Evolutionary conservation across 2,113 vertebrate genomes (phyloP).

Genomic region (Laticauda colubrina): DNA sequence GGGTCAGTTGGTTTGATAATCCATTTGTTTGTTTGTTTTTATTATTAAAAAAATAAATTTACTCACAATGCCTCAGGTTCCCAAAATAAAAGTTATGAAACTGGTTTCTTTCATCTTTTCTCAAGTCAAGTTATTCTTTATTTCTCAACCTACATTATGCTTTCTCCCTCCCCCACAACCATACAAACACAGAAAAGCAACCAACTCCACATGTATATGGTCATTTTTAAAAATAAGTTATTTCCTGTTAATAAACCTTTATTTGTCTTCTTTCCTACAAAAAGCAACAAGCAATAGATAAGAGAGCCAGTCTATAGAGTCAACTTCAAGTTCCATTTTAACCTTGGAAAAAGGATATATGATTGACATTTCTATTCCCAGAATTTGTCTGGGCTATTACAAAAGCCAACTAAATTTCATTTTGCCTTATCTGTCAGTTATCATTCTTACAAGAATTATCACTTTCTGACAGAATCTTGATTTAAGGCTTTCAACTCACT

Average conservation of each 20-base stretch:
- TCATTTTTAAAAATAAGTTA: slow-evolving; percentile 9
- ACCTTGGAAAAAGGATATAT: slow-evolving; percentile 57
- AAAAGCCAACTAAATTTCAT: slow-evolving; percentile 62
- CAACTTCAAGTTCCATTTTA: slow-evolving; percentile 56
- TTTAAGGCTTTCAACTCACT: slow-evolving; percentile 67
- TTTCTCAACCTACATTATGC: not conserved
- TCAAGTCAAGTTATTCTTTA: not conserved
- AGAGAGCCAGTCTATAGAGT: slow-evolving; percentile 45
- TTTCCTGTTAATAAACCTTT: slow-evolving; percentile 40
- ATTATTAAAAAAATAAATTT: not conserved
- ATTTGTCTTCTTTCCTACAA: slow-evolving; percentile 35
- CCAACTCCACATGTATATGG: slow-evolving; percentile 34
- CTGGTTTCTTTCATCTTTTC: not conserved
- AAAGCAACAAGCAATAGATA: slow-evolving; percentile 54
- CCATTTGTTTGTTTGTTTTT: not conserved
- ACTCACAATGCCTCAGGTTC: not conserved
- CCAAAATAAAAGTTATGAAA: not conserved
- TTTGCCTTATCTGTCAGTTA: slow-evolving; percentile 69
- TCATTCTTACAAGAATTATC: slow-evolving; percentile 67
- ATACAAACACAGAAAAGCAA: not conserved
- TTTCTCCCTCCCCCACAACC: not conserved
- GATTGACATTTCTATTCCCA: slow-evolving; percentile 70
- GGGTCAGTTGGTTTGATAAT: not conserved
- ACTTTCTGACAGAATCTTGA: slow-evolving; percentile 67
- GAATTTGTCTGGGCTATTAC: slow-evolving; percentile 61